phyloP scores from a whole-genome alignment of 2,113 vertebrate species.

The Heptranchias perlo region DNA sequence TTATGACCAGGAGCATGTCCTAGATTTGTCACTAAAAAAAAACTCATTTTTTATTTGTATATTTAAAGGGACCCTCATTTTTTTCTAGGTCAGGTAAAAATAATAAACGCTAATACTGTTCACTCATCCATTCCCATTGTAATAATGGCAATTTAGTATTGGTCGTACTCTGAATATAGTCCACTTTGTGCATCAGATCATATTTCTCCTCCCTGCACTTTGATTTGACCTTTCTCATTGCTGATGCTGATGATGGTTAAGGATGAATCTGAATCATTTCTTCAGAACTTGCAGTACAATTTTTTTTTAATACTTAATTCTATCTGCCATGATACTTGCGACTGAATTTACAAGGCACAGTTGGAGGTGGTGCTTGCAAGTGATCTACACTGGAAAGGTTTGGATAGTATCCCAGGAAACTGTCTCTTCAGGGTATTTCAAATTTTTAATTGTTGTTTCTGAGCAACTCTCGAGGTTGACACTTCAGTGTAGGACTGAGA shows the following conservation, averaged over 20 bases:
- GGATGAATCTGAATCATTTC: background rate
- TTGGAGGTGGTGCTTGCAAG: background rate
- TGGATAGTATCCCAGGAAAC: background rate
- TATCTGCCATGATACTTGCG: background rate
- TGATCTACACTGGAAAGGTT: background rate
- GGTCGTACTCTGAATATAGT: background rate
- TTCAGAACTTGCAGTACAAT: background rate
- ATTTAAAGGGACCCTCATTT: background rate
- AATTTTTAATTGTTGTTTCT: background rate
- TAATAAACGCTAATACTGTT: background rate
- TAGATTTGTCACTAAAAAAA: background rate
- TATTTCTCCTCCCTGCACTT: background rate
- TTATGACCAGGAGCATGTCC: background rate
- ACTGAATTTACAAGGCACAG: background rate
- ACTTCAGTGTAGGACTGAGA: background rate
- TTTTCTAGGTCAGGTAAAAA: background rate
- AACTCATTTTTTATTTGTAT: background rate
- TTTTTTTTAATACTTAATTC: background rate
- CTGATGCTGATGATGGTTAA: background rate
- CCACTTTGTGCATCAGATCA: background rate
- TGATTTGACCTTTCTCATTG: conserved; percentile 1
- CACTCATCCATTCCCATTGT: background rate
- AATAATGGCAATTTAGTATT: background rate
- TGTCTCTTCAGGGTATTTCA: background rate
- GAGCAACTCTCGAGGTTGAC: background rate